Percentiles rank a stretch among this genome's conserved stretches.
These are phyloP conservation scores for Nesogale talazaci DNA, from an alignment of 2,113 vertebrate species.

Conservation along the genomic window DNA sequence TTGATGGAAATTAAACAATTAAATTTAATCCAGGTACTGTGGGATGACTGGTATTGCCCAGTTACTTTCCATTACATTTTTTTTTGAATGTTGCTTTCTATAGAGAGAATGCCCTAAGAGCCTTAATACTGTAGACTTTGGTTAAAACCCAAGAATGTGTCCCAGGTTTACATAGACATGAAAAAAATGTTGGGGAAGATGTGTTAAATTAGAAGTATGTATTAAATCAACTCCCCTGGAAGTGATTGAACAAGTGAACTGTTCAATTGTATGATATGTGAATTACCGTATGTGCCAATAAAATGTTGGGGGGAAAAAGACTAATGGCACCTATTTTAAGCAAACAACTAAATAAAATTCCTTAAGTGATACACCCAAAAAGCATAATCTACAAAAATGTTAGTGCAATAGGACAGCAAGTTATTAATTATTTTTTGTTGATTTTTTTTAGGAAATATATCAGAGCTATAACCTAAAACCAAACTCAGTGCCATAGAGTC, in stretches of 20 bases:
- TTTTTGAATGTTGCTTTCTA: slow-evolving; percentile 34
- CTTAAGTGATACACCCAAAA: slow-evolving; percentile 20
- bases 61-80: slow-evolving; percentile 61
- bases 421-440: not conserved
- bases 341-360: not conserved
- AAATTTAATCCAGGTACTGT: slow-evolving; percentile 22
- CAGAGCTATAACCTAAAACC: too few relatives aligned
- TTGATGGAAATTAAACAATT: slow-evolving; percentile 54
- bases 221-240: too few relatives aligned
- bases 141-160: slow-evolving; percentile 12
- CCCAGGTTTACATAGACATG: slow-evolving; percentile 20
- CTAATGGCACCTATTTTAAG: too few relatives aligned
- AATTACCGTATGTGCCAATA: too few relatives aligned
- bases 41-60: slow-evolving; percentile 36
- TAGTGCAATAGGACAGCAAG: not conserved
- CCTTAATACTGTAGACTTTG: slow-evolving; percentile 22
- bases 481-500: too few relatives aligned
- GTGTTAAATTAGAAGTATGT: not conserved
- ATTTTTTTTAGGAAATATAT: too few relatives aligned
- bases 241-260: too few relatives aligned
- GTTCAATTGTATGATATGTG: too few relatives aligned
- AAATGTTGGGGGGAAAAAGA: too few relatives aligned
- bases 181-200: not conserved
- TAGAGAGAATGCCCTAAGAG: not conserved
- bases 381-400: not conserved